A percentile compares a stretch with the other conserved stretches of the same genome.
These are phyloP conservation scores for Centrocercus urophasianus DNA, from an alignment of 2,113 vertebrate species.

Conservation along the genomic window DNA sequence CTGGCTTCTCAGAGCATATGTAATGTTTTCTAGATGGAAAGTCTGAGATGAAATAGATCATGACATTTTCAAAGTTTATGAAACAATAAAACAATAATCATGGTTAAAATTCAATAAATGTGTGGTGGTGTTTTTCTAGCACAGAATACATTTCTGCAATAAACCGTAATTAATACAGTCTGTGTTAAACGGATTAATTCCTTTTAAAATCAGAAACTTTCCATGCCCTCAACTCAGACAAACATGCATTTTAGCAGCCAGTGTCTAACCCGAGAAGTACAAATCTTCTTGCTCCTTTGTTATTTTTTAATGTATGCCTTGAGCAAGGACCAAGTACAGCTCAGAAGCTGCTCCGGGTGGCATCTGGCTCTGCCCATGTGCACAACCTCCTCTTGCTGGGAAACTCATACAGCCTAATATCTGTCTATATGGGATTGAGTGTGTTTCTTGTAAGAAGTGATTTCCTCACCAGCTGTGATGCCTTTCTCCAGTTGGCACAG, in stretches of 20 bases:
- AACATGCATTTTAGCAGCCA: conserved; percentile 30
- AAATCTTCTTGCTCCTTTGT: background rate
- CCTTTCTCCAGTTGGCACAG: rapidly evolving
- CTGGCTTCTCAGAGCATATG: background rate
- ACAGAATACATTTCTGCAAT: conserved; percentile 35
- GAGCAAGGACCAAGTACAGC: background rate
- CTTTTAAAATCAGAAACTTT: conserved; percentile 67
- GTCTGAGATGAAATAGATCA: conserved; percentile 63
- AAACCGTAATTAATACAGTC: conserved; percentile 62
- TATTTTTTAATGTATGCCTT: background rate
- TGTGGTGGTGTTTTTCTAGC: conserved; percentile 61
- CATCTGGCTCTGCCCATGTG: background rate
- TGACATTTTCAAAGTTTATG: conserved; percentile 66
- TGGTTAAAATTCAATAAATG: conserved; percentile 68
- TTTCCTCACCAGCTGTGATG: background rate
- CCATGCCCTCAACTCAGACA: conserved; percentile 53
- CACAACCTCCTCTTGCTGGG: background rate
- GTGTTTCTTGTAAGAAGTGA: background rate
- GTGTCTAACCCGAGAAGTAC: background rate
- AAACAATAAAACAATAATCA: conserved; percentile 71
- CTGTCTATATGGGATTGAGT: background rate
- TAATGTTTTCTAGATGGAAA: conserved; percentile 45
- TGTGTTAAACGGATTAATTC: conserved; percentile 68
- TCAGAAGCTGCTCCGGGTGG: background rate
- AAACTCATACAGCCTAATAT: background rate